Evolutionary conservation across 2,888 invertebrate genomes (phyloP).

Genomic region (Schrankia costaestrigalis): DNA sequence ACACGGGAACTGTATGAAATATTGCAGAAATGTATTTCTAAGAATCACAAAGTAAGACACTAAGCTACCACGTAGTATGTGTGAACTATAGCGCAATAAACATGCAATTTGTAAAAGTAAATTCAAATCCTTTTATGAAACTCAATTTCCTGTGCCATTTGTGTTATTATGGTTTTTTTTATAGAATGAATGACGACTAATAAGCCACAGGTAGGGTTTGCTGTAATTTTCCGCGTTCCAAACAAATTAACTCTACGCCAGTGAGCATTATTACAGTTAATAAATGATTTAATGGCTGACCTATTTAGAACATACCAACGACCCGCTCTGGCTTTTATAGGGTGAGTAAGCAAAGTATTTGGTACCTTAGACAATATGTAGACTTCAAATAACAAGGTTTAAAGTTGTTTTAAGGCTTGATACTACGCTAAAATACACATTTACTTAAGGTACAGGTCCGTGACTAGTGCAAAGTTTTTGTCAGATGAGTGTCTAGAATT

Average conservation of each 20-base stretch:
- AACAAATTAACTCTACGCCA: slow-evolving; percentile 51
- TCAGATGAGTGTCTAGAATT: too few species aligned
- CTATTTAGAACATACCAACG: slow-evolving; percentile 51
- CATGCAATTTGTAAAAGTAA: slow-evolving; percentile 19
- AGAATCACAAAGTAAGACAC: slow-evolving; percentile 6
- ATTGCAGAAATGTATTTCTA: too few species aligned
- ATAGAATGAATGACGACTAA: slow-evolving; percentile 36
- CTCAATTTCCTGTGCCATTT: slow-evolving; percentile 28
- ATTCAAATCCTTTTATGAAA: slow-evolving; percentile 25
- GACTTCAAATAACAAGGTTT: too few species aligned
- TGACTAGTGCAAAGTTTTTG: too few species aligned
- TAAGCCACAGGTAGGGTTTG: slow-evolving; percentile 36
- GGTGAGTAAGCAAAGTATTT: too few species aligned
- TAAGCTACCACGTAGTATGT: slow-evolving; percentile 2
- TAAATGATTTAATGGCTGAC: slow-evolving; percentile 52
- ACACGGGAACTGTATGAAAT: too few species aligned
- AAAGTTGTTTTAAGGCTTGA: too few species aligned
- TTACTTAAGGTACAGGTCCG: too few species aligned
- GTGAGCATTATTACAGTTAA: slow-evolving; percentile 53
- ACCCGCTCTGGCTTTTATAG: too few species aligned
- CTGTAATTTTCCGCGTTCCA: slow-evolving; percentile 45
- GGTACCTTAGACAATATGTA: too few species aligned
- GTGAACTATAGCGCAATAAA: slow-evolving; percentile 16
- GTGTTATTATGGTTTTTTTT: slow-evolving; percentile 34
- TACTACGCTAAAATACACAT: too few species aligned